Evolutionary conservation across 2,113 vertebrate genomes (phyloP).

Genomic region (human (Homo sapiens)): GRCh38 chr11:79014001-79014500

Average conservation of each 20-base stretch:
- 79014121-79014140: background rate
- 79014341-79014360: slow-evolving; percentile 59
- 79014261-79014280: background rate
- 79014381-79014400: slow-evolving; percentile 87
- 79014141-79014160: background rate
- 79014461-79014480: slow-evolving; percentile 83
- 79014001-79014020: background rate
- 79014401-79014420: slow-evolving; percentile 89
- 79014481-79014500: slow-evolving; percentile 84
- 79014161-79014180: background rate
- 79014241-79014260: background rate
- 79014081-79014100: background rate
- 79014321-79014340: slow-evolving; percentile 72
- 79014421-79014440: slow-evolving; percentile 81
- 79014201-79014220: background rate
- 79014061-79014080: background rate
- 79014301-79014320: slow-evolving; percentile 65
- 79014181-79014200: background rate
- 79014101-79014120: background rate
- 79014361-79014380: slow-evolving; percentile 73
- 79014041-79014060: background rate
- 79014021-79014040: background rate
- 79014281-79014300: slow-evolving; percentile 65
- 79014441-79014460: slow-evolving; percentile 85
- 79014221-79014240: background rate